These are phyloP conservation scores for Drosophila lini DNA, from an alignment of 1,140 invertebrate species.

Conservation along the genomic window DNA sequence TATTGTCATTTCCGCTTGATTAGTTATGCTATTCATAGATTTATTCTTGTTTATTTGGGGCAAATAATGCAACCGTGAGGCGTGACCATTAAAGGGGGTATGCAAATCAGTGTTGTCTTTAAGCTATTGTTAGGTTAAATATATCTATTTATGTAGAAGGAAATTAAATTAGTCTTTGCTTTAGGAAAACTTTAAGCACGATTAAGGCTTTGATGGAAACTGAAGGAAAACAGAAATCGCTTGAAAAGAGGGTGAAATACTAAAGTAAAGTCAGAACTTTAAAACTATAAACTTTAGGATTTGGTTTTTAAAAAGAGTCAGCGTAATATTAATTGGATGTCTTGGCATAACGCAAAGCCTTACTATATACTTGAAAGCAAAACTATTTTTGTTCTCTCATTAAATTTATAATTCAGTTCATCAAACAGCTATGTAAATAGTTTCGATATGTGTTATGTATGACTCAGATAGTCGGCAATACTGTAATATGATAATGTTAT, in stretches of 20 bases:
- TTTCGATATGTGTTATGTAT: background rate
- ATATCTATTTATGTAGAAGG: background rate
- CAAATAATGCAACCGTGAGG: slow-evolving; percentile 61
- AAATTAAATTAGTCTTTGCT: background rate
- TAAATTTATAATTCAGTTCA: slow-evolving; percentile 10
- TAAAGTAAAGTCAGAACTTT: background rate
- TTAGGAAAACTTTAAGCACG: too few relatives aligned
- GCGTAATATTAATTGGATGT: background rate
- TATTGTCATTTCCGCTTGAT: slow-evolving; percentile 53
- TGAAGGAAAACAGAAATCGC: background rate
- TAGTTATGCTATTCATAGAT: slow-evolving; percentile 47
- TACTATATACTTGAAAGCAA: background rate
- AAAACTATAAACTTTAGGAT: background rate
- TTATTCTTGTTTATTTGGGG: slow-evolving; percentile 70
- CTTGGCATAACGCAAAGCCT: too few relatives aligned
- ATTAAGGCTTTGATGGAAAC: background rate
- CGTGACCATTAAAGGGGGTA: slow-evolving; percentile 36
- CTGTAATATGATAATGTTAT: slow-evolving; percentile 31
- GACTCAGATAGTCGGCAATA: slow-evolving; percentile 12
- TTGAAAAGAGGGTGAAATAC: too few relatives aligned
- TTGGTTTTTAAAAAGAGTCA: background rate
- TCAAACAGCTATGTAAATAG: slow-evolving; percentile 11
- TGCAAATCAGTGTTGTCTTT: slow-evolving; percentile 30
- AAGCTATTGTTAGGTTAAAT: background rate
- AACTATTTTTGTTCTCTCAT: background rate